Evolutionary conservation across 2,888 invertebrate species (phyloP), one percentile per base, ranked within the genome.

Genomic region (Geotrupes spiniger): DNA sequence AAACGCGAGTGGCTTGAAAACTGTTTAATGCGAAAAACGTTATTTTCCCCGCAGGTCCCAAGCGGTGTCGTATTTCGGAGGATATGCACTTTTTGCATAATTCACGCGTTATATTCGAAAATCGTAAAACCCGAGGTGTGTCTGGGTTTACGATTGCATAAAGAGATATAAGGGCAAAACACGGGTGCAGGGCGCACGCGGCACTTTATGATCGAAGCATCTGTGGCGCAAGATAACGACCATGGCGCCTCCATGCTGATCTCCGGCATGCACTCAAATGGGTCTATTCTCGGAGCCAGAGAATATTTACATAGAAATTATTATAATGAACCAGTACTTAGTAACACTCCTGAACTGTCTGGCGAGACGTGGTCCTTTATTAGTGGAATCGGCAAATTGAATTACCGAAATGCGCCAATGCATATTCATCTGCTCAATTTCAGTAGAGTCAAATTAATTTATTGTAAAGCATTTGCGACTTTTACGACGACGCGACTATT

Each of bases 221-320:
- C 50, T 53, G 50, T 46, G 50, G 28, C 41, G 42, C 47, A 45
- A 53, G 39, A 44, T 53, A 53, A 50, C 53, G 49, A 39, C 46
- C 43, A 46, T 52, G 40, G 46, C 49, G 49, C 39, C 43, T 43
- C 46, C 43, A 46, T 37, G 38, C 21, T 36, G 31, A 42, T 46
- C 41, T 26, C 9, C 14, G 33, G 11, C 33, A 33, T 33, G 33
- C 33, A 33, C 33, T 33, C 33, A 33, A 33, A 33, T 33, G 33
- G 33, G 33, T 33, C 11, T 33, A 33, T 33, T 33, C 33, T 14
- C 9, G 33, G 8, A 33, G 33, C 33, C 33, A 10, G 33, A 8
- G 33, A 33, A 39, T 39, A 39, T 39, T 21, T 26, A 39, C 39
- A 39, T 21, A 9, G 27, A 39, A 39, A 39, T 39, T 39, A 39